Evolutionary conservation across 2,797 vertebrate genomes (phyloP), one percentile per base, ranked within the genome.

Genomic region (Miichthys miiuy): DNA sequence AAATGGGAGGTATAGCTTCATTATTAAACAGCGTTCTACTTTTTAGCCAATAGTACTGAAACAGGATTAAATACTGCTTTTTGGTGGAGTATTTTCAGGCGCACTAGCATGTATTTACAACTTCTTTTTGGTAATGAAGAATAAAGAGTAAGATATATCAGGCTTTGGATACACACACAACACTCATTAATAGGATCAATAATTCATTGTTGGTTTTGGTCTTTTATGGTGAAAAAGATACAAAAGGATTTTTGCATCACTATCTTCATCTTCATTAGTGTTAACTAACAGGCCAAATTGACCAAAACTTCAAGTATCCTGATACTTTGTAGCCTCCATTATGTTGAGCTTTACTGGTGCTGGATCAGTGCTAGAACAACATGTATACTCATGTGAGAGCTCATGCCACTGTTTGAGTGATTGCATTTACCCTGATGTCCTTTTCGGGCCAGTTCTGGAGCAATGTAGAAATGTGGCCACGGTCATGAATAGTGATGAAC

Each of bases 401-500:
- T 56, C 25, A 30, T 50, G 56, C 14, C 13, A 52, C 17, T 9
- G 2, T 68, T 12, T 60, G n/a, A 13, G 11, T 34, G 6, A 20
- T 41, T 23, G 48, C 42, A 89, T 92, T 91, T 93, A 99, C 98
- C 94, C 93, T 97, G 85, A 99, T 82, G 38, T 93, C 90, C 70
- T 92, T 95, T 88, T 98, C 97, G 64, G 98, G 98, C 98, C 98
- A 99, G 73, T 96, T 97, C 86, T 96, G 96, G 66, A 99, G 96
- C 76, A 99, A 46, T 2, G 96, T 96, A 85, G 96, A 91, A 48
- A 99, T 96, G 83, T 99, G 98, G 13, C 96, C 96, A 56, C 92
- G 93, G 88, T 99, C 98, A 62, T 99, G 97, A 73, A 98, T 96
- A 55, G 96, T 97, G 89, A 99, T 97, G 92, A 99, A 99, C 74